Evolutionary conservation across 2,888 invertebrate species (phyloP).

Genomic region (Timandra comae): DNA sequence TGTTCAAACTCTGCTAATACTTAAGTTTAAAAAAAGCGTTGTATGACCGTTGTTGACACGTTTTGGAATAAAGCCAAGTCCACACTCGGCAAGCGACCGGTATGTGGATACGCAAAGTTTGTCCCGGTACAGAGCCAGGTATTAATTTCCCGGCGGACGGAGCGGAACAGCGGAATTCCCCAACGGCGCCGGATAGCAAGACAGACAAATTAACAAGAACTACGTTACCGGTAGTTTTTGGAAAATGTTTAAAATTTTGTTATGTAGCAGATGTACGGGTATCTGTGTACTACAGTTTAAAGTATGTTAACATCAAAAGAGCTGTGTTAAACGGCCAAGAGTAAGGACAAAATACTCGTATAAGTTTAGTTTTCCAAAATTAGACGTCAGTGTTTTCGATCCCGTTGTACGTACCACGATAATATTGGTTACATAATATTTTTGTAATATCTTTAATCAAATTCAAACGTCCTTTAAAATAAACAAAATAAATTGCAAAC

Average conservation of each 20-base stretch:
- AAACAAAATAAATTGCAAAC: no score
- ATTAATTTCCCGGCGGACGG: constrained; percentile 48
- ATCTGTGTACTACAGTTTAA: no score
- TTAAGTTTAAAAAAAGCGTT: not conserved
- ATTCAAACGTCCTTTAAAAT: no score
- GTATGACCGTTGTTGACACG: not conserved
- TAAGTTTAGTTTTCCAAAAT: no score
- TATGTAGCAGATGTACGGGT: not conserved
- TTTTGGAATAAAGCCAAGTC: constrained; percentile 16
- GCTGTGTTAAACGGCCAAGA: no score
- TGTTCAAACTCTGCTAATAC: no score
- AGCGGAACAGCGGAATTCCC: constrained; percentile 31
- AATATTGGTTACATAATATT: no score
- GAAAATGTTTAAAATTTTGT: constrained; percentile 14
- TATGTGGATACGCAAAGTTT: constrained; percentile 31
- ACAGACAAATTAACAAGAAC: constrained; percentile 28
- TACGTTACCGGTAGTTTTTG: constrained; percentile 22
- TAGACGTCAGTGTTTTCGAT: no score
- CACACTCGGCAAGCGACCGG: constrained; percentile 4
- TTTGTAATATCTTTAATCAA: no score
- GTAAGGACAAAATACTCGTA: no score
- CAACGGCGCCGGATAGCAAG: constrained; percentile 21
- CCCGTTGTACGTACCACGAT: no score
- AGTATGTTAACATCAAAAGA: not conserved
- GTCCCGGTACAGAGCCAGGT: constrained; percentile 29